Conservation (phyloP, 2,888 invertebrate genomes). For the Drosophila meridionalis region DNA sequence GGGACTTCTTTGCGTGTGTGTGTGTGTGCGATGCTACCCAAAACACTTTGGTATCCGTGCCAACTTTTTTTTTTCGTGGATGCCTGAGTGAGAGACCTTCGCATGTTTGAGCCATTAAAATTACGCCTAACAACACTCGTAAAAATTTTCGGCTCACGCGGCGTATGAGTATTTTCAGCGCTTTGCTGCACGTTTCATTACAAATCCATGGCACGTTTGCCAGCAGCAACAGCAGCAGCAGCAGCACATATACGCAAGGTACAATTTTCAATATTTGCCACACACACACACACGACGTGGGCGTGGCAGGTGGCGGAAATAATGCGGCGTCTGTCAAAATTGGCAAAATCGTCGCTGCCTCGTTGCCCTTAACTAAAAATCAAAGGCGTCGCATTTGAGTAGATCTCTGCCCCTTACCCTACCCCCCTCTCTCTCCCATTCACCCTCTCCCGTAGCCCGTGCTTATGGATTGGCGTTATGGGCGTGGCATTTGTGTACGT, state of each 20-base stretch:
- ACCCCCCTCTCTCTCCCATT: background rate
- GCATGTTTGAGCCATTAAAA: slow-evolving; percentile 78
- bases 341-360: slow-evolving; percentile 72
- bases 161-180: slow-evolving; percentile 69
- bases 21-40: slow-evolving; percentile 24
- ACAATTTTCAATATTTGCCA: slow-evolving; percentile 71
- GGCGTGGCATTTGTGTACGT: slow-evolving; percentile 58
- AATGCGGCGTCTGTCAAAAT: slow-evolving; percentile 77
- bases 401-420: slow-evolving; percentile 21
- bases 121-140: slow-evolving; percentile 77
- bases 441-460: background rate
- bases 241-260: slow-evolving; percentile 19
- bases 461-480: slow-evolving; percentile 16
- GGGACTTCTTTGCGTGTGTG: slow-evolving; percentile 5
- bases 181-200: slow-evolving; percentile 72
- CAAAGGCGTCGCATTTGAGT: slow-evolving; percentile 64
- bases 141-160: slow-evolving; percentile 68
- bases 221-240: slow-evolving; percentile 38
- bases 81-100: slow-evolving; percentile 30
- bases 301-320: slow-evolving; percentile 76
- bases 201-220: slow-evolving; percentile 76
- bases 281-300: slow-evolving; percentile 39
- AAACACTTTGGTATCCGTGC: slow-evolving; percentile 69
- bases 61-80: slow-evolving; percentile 23
- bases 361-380: slow-evolving; percentile 74